Evolutionary conservation across 2,113 vertebrate genomes (phyloP).

Genomic region (Seriola quinqueradiata): DNA sequence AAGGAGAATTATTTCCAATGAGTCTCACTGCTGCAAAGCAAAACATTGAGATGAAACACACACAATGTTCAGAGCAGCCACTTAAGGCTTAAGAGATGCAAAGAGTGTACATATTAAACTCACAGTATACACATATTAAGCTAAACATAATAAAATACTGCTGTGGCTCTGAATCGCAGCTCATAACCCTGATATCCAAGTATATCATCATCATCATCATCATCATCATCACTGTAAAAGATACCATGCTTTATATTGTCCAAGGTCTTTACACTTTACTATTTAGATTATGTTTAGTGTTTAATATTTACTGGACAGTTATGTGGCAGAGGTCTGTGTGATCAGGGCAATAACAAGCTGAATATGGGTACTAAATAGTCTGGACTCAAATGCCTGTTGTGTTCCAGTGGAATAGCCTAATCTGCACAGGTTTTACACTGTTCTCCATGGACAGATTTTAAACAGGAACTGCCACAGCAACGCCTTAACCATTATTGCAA

Average conservation of each 20-base stretch:
- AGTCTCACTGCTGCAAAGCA: background rate
- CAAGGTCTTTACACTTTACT: background rate
- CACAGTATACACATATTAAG: background rate
- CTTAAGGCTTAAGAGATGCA: background rate
- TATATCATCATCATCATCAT: background rate
- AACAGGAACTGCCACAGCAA: background rate
- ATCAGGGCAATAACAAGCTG: background rate
- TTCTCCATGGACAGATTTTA: background rate
- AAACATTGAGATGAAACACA: background rate
- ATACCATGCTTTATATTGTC: background rate
- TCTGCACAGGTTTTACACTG: background rate
- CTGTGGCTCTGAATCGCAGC: too few species aligned
- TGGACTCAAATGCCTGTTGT: background rate
- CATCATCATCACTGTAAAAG: background rate
- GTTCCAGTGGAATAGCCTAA: background rate
- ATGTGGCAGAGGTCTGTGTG: too few species aligned
- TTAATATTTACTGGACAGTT: too few species aligned
- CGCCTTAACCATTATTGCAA: background rate
- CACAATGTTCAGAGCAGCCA: background rate
- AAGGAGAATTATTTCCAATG: background rate
- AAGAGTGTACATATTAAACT: background rate
- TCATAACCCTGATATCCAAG: too few species aligned
- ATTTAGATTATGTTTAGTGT: background rate
- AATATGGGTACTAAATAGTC: background rate
- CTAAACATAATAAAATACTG: too few species aligned